Percentiles rank a stretch among this genome's conserved stretches.
These are phyloP conservation scores for Megaleporinus macrocephalus DNA, from an alignment of 2,113 vertebrate genomes.

Conservation along the genomic window DNA sequence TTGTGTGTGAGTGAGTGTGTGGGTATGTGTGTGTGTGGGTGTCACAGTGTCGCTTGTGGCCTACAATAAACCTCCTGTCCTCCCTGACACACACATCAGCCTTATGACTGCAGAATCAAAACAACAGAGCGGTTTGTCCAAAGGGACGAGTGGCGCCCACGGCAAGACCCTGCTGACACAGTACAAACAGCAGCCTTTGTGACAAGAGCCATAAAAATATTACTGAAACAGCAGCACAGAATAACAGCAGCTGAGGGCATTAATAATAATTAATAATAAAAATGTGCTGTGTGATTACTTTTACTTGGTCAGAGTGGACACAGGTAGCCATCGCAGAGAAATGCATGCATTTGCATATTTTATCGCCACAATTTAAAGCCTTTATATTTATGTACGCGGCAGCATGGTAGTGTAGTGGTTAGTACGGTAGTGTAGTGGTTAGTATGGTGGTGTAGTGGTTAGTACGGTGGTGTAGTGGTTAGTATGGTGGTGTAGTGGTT, in stretches of 20 bases:
- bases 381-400: too few species aligned
- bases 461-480: too few species aligned
- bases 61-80: slow-evolving; percentile 47
- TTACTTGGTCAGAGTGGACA: background rate
- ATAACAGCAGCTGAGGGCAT: background rate
- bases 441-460: too few species aligned
- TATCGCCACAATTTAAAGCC: too few species aligned
- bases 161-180: background rate
- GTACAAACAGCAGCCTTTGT: background rate
- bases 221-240: background rate
- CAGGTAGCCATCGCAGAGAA: background rate
- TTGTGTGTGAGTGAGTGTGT: too few species aligned
- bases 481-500: too few species aligned
- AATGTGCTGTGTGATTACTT: background rate
- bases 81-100: slow-evolving; percentile 30
- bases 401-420: too few species aligned
- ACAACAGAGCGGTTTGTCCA: slow-evolving; percentile 21
- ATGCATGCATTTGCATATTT: background rate
- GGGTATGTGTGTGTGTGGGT: slow-evolving; percentile 12
- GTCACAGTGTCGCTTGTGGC: background rate
- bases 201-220: background rate
- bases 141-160: slow-evolving; percentile 6
- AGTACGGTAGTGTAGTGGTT: too few species aligned
- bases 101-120: slow-evolving; percentile 49
- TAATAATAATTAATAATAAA: too few species aligned